These are phyloP conservation scores for Microchrysa polita DNA, from an alignment of 2,888 invertebrate genomes.

Conservation along the genomic window DNA sequence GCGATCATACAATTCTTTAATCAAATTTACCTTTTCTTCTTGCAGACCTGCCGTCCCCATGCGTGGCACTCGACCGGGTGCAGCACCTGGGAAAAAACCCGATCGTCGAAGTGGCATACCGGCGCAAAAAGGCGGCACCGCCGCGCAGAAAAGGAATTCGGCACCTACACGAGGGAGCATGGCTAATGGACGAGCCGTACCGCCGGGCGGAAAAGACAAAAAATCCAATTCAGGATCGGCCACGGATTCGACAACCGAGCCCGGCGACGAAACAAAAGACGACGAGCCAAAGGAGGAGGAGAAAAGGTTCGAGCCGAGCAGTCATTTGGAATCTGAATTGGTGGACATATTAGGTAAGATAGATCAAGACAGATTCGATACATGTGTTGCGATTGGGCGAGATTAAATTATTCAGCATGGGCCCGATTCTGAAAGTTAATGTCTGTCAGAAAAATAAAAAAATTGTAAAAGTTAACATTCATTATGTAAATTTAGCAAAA, in stretches of 20 bases:
- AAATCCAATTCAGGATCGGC: conserved; percentile 2
- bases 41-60: conserved; percentile 57
- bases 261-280: conserved; percentile 72
- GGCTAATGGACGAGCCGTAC: conserved; percentile 50
- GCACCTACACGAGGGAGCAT: conserved; percentile 52
- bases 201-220: conserved; percentile 42
- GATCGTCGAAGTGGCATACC: conserved; percentile 59
- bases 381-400: too few relatives aligned
- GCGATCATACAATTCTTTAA: too few relatives aligned
- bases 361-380: too few relatives aligned
- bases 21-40: conserved; percentile 29
- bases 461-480: too few relatives aligned
- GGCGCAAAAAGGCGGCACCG: conserved; percentile 54
- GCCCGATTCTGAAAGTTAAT: too few relatives aligned
- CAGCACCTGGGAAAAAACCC: conserved; percentile 52
- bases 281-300: conserved; percentile 73
- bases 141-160: conserved; percentile 52
- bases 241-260: not conserved
- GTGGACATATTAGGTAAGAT: conserved; percentile 86
- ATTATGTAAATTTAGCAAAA: too few relatives aligned
- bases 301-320: conserved; percentile 83
- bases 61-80: conserved; percentile 54
- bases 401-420: too few relatives aligned
- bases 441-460: too few relatives aligned
- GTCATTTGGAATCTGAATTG: conserved; percentile 86